phyloP scores from a whole-genome alignment of 92 coral and sea anemone species.

The Actinostola sp. region DNA sequence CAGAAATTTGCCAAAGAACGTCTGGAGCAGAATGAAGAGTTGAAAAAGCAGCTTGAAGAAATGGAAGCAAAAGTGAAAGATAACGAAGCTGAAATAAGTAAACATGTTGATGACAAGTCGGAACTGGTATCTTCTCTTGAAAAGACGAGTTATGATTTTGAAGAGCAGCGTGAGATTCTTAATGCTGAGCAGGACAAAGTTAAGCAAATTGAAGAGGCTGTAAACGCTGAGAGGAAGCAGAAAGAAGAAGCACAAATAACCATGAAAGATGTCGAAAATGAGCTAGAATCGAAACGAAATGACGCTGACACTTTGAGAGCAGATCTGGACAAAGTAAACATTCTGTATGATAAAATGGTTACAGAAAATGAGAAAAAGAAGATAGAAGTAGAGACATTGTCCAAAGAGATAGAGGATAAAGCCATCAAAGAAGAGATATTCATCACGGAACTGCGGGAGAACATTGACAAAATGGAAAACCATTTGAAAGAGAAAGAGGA shows the following conservation, averaged over 20 bases:
- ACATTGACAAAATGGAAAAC: constrained; percentile 36
- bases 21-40: constrained; percentile 26
- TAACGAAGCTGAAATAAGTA: constrained; percentile 20
- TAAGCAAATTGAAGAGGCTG: constrained; percentile 7
- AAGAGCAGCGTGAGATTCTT: constrained; percentile 1
- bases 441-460: constrained; percentile 45
- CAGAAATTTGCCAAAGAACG: constrained; percentile 39
- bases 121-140: not conserved
- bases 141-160: not conserved
- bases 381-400: not conserved
- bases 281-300: constrained; percentile 19
- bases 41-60: constrained; percentile 38
- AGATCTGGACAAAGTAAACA: no score
- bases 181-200: not conserved
- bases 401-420: not conserved
- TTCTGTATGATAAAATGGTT: no score
- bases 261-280: constrained; percentile 32
- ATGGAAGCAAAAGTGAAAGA: not conserved
- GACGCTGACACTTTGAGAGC: no score
- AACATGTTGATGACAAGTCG: constrained; percentile 3
- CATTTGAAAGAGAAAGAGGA: constrained; percentile 58
- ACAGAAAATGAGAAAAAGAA: not conserved
- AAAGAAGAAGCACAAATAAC: constrained; percentile 12
- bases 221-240: constrained; percentile 8
- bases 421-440: constrained; percentile 18